Base-by-base conservation (phyloP, 1,140 invertebrate genomes). In the Nixonia krombeini region DNA sequence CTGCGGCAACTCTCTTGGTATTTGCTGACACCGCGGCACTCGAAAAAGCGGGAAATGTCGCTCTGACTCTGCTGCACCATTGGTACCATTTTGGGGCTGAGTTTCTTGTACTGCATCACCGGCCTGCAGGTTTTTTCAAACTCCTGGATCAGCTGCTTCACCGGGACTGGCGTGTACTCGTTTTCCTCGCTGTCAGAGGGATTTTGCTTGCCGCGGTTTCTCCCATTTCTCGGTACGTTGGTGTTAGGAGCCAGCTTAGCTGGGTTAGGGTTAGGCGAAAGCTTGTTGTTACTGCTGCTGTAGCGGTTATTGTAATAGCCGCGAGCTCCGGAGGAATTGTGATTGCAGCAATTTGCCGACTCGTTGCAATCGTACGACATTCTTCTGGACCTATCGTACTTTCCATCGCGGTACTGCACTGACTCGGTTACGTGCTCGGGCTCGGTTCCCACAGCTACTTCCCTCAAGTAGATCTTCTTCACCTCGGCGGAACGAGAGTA, bases 111-210 rank as follows among this genome's bases (percentile, higher is more conserved):
- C 26, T 86, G 85, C 70, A 90, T 79, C 2, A 85, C 59, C 1
- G 88, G 88, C 74, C 87, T 78, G 6, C 85, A 85, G 0, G 84
- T 88, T 70, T 90, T 86, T 65, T 90, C 89, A 63, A 91, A 91
- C 47, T 86, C 88, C 45, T 87, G 83, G 37, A 91, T 91, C 10
- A 91, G 63, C 15, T 87, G 87, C 65, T 87, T 90, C 0, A 91
- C 89, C 4, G 90, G 90, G 2, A 90, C 75, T 46, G 87, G 87
- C 4, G 86, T 86, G 59, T 90, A 89, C 7, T 86, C 83, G 33
- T 76, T 81, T 7, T 84, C 73, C 1, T 76, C 74, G 1, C 56
- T 58, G 7, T 38, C 40, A 21, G 4, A 35, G 21, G 10, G 5
- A 7, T 18, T 0, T 8, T 42, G 12, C 9, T 49, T 40, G 17